Evolutionary conservation across 1,140 invertebrate species (phyloP).

Genomic region (Macrosteles quadrilineatus): DNA sequence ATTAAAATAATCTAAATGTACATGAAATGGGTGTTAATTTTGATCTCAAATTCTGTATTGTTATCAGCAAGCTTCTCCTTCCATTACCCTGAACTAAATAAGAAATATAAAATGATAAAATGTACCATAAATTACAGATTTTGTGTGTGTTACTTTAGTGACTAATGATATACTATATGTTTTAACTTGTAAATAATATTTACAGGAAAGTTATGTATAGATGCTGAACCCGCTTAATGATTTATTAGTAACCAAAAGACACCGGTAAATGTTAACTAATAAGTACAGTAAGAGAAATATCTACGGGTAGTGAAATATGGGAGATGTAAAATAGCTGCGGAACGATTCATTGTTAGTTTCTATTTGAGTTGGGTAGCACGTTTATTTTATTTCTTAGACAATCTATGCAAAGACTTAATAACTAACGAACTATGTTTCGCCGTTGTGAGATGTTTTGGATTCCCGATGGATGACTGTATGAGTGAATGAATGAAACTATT

Average conservation of each 20-base stretch:
- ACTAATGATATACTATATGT: slow-evolving; percentile 7
- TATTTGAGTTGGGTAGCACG: not conserved
- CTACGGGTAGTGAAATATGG: not conserved
- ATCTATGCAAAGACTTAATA: slow-evolving; percentile 20
- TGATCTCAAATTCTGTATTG: too few relatives aligned
- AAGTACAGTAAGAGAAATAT: not conserved
- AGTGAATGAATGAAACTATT: slow-evolving; percentile 10
- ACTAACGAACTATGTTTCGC: not conserved
- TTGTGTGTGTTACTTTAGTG: slow-evolving; percentile 18
- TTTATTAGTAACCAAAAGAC: slow-evolving; percentile 15
- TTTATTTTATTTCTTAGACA: slow-evolving; percentile 27
- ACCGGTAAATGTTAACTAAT: slow-evolving; percentile 12
- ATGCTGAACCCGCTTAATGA: slow-evolving; percentile 12
- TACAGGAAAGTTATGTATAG: not conserved
- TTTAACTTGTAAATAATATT: slow-evolving; percentile 19
- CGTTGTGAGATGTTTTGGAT: not conserved
- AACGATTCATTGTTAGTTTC: not conserved
- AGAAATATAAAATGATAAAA: slow-evolving; percentile 12
- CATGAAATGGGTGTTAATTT: too few relatives aligned
- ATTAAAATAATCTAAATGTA: not conserved
- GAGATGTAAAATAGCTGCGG: too few relatives aligned
- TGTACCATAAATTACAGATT: slow-evolving; percentile 17
- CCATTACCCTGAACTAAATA: not conserved
- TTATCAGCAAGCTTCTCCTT: not conserved
- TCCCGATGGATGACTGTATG: not conserved